Base-by-base conservation (phyloP, 2,888 invertebrate genomes). In the Orthonevra nobilis region DNA sequence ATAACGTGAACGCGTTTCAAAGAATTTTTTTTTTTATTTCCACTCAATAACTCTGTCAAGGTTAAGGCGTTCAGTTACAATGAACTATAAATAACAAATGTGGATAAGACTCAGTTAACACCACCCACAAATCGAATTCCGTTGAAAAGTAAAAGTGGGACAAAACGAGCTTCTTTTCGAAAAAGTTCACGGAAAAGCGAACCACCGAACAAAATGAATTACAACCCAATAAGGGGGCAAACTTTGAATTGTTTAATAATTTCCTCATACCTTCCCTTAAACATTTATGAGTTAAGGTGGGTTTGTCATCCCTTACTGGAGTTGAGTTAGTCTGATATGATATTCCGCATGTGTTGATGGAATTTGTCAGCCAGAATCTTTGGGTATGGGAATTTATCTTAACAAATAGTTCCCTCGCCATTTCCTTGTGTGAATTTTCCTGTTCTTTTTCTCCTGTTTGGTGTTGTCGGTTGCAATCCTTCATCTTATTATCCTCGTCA, bases 231-330 rank as follows among this genome's bases (percentile, higher is more conserved):
- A 20, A 50, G 34, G 17, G 38, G 38, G 10, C 5, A 42, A 42
- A 70, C 26, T 70, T 46, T 70, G 61, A 61, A 50, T 70, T 26
- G 61, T 61, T 70, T 28, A 70, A 61, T 61, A 60, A 60, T 50
- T 50, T 26, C 6, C 6, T 3, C 23, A n/a, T n/a, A n/a, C n/a
- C n/a, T n/a, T n/a, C n/a, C n/a, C n/a, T n/a, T n/a, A n/a, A n/a
- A n/a, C n/a, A n/a, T n/a, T n/a, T n/a, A n/a, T n/a, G n/a, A n/a
- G n/a, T n/a, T n/a, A n/a, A n/a, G n/a, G n/a, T n/a, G n/a, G n/a
- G n/a, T n/a, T n/a, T n/a, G 14, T 38, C 23, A 10, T 12, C 64
- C 26, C 10, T 23, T 32, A 36, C 36, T 46, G 15, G 10, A 28
- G 26, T 10, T 10, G 28, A 26, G 23, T 19, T 23, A 42, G 20